Evolutionary conservation across 2,113 vertebrate genomes (phyloP).

Genomic region (Oxygymnocypris stewartii): DNA sequence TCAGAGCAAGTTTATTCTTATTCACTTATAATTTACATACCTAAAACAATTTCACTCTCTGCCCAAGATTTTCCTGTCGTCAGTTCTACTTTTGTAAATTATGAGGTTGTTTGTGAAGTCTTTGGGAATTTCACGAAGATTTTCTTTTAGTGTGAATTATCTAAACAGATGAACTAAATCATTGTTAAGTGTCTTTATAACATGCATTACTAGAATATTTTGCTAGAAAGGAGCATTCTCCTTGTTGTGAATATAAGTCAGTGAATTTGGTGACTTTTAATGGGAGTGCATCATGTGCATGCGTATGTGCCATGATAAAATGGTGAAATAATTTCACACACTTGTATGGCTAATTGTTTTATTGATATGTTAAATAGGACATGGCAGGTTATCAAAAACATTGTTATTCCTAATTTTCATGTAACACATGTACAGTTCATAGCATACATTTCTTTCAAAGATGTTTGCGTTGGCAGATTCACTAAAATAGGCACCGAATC

Average conservation of each 20-base stretch:
- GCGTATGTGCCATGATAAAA: background rate
- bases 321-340: background rate
- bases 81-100: background rate
- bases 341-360: background rate
- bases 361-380: background rate
- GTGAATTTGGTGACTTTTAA: background rate
- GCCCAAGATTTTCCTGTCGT: background rate
- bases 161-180: background rate
- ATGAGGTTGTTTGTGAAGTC: background rate
- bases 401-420: background rate
- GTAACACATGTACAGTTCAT: background rate
- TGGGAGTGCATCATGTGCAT: background rate
- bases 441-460: constrained; percentile 13
- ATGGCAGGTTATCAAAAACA: background rate
- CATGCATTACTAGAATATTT: background rate
- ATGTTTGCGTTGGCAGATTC: background rate
- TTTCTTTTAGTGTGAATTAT: background rate
- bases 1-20: background rate
- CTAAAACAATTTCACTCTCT: background rate
- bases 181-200: background rate
- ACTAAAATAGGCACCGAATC: background rate
- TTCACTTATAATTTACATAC: background rate
- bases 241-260: background rate
- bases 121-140: background rate
- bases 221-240: background rate